Evolutionary conservation across 2,113 vertebrate genomes (phyloP).

Genomic region (Scomber japonicus): DNA sequence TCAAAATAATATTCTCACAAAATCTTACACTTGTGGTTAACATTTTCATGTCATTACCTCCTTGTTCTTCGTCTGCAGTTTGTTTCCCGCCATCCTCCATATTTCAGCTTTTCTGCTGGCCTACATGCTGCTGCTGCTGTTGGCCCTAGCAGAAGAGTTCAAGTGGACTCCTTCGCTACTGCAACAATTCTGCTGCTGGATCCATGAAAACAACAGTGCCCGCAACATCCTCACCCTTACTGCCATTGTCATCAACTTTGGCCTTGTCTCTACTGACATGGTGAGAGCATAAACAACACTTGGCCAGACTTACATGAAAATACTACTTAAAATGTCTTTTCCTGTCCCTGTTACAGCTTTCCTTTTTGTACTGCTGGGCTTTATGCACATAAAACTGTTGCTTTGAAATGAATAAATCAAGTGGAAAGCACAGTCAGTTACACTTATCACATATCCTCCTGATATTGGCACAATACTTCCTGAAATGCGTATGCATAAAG

Average conservation of each 20-base stretch:
- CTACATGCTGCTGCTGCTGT: conserved; percentile 90
- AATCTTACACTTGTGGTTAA: not conserved
- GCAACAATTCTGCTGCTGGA: conserved; percentile 94
- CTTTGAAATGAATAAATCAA: not conserved
- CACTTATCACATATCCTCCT: too few species aligned
- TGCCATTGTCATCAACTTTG: conserved; percentile 93
- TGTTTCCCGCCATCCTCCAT: conserved; percentile 89
- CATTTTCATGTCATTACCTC: not conserved
- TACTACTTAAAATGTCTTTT: not conserved
- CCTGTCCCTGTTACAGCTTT: not conserved
- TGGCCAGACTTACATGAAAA: not conserved
- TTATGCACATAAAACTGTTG: not conserved
- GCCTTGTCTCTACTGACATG: conserved; percentile 92
- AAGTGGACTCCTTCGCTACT: conserved; percentile 89
- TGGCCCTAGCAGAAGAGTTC: conserved; percentile 95
- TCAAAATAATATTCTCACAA: too few species aligned
- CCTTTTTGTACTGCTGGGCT: not conserved
- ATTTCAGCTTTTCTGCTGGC: conserved; percentile 91
- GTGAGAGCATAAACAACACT: conserved; percentile 81
- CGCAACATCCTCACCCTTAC: conserved; percentile 93
- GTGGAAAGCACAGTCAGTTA: not conserved
- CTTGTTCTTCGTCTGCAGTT: conserved; percentile 73
- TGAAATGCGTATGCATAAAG: conserved; percentile 2
- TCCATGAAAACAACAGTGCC: conserved; percentile 95
- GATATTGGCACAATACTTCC: not conserved